Evolutionary conservation across 92 coral and sea anemone genomes (phyloP).

Genomic region (Virgularia gustaviana): DNA sequence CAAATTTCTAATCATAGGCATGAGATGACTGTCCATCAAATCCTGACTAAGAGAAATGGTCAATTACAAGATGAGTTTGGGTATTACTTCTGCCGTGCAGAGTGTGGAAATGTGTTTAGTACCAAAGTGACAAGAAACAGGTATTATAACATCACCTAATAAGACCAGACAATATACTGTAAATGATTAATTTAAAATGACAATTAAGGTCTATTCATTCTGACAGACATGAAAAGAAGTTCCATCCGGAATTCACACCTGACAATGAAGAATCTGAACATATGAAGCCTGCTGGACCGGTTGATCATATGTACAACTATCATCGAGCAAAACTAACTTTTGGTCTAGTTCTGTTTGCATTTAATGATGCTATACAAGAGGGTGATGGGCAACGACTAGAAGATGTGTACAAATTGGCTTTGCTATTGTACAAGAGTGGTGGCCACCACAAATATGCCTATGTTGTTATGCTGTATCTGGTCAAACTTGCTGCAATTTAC

Average conservation of each 20-base stretch:
- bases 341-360: constrained; percentile 53
- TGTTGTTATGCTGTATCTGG: constrained; percentile 59
- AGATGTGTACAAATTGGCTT: constrained; percentile 49
- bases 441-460: constrained; percentile 65
- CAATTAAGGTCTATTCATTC: background rate
- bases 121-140: constrained; percentile 52
- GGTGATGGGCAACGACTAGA: constrained; percentile 60
- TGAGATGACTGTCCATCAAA: constrained; percentile 51
- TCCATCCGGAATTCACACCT: constrained; percentile 38
- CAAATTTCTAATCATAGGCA: constrained; percentile 20
- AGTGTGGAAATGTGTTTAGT: constrained; percentile 46
- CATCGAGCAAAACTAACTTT: constrained; percentile 60
- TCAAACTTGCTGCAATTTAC: constrained; percentile 42
- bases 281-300: background rate
- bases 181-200: background rate
- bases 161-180: background rate
- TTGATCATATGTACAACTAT: constrained; percentile 57
- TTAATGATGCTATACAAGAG: constrained; percentile 58
- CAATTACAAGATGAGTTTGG: constrained; percentile 52
- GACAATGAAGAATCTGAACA: constrained; percentile 12
- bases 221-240: constrained; percentile 26
- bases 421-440: constrained; percentile 48
- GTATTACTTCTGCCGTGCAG: constrained; percentile 52
- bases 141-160: background rate
- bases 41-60: constrained; percentile 27